A percentile compares a stretch with the other conserved stretches of the same genome.
Conservation (phyloP, 2,113 vertebrate genomes). For the Aplodontia rufa region DNA sequence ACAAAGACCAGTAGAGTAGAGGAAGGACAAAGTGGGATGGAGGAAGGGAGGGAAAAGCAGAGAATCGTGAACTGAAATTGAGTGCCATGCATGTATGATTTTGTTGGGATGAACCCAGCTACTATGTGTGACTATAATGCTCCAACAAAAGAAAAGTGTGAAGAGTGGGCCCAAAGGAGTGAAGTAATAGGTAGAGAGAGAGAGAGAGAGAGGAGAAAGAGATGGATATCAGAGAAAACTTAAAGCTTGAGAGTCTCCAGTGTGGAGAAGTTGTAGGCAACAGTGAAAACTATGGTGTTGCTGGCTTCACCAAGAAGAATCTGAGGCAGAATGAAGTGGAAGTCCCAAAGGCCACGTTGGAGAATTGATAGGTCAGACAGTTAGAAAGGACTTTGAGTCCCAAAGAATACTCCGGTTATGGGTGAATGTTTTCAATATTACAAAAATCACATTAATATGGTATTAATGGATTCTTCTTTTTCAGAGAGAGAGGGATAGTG, state of each 20-base stretch:
- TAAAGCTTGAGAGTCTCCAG: background rate
- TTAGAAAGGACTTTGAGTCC: background rate
- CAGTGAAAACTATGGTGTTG: background rate
- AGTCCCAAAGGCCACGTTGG: background rate
- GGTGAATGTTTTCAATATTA: background rate
- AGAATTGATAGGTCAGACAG: background rate
- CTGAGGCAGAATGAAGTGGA: background rate
- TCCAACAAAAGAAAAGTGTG: background rate
- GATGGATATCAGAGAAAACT: background rate
- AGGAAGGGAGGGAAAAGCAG: too few species aligned
- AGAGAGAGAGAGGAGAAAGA: too few species aligned
- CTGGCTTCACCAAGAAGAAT: background rate
- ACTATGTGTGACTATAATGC: too few species aligned
- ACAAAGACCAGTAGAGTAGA: too few species aligned
- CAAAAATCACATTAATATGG: background rate
- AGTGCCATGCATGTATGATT: too few species aligned
- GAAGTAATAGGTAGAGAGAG: background rate
- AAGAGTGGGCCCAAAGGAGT: background rate
- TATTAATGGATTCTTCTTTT: too few species aligned
- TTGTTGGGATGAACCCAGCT: too few species aligned
- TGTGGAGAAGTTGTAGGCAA: background rate
- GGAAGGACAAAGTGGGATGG: too few species aligned
- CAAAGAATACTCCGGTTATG: background rate
- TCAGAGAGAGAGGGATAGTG: too few species aligned
- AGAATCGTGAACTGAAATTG: too few species aligned